Evolutionary conservation across 2,113 vertebrate species (phyloP).

Genomic region (Chaetops frenatus): DNA sequence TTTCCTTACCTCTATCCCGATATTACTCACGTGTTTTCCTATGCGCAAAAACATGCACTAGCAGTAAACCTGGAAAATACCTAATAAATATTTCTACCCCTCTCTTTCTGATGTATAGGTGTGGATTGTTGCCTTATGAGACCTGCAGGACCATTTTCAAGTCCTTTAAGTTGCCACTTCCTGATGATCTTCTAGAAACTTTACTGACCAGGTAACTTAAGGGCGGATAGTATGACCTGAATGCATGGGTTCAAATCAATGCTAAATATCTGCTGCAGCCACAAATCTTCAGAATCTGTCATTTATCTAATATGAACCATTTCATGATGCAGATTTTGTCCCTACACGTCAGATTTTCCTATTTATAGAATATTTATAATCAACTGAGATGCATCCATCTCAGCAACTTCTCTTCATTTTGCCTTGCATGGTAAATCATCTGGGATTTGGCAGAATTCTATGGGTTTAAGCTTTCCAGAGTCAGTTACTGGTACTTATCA

Average conservation of each 20-base stretch:
- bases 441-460: background rate
- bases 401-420: background rate
- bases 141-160: conserved; percentile 79
- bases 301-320: background rate
- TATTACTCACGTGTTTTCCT: background rate
- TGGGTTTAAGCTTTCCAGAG: background rate
- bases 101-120: conserved; percentile 68
- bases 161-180: conserved; percentile 79
- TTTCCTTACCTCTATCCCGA: background rate
- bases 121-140: conserved; percentile 71
- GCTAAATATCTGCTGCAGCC: background rate
- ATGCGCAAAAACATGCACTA: background rate
- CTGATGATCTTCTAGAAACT: conserved; percentile 71
- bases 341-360: background rate
- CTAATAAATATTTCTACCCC: background rate
- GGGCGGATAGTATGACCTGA: background rate
- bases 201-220: conserved; percentile 78
- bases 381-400: background rate
- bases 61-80: background rate
- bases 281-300: background rate
- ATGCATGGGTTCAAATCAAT: background rate
- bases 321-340: background rate
- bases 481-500: background rate
- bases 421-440: background rate
- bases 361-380: background rate